These are phyloP conservation scores for Clostera curtula DNA, from an alignment of 2,888 invertebrate species.

Conservation along the genomic window DNA sequence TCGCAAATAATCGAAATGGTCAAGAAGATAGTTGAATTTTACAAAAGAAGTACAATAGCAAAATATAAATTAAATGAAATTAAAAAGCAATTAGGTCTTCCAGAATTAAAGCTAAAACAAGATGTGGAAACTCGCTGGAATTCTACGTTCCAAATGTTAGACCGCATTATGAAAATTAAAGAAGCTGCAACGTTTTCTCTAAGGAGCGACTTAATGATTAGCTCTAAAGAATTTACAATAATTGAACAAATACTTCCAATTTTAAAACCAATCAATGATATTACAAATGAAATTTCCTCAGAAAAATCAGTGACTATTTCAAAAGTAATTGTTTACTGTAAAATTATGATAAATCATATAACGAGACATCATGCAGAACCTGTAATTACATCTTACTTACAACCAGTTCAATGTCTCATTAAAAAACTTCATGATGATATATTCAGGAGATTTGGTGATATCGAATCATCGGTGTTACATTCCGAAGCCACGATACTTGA, in stretches of 20 bases:
- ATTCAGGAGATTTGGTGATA: conserved; percentile 6
- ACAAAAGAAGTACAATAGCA: conserved; percentile 13
- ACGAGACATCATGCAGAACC: conserved; percentile 5
- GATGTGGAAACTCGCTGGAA: conserved; percentile 8
- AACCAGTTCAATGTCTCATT: conserved; percentile 7
- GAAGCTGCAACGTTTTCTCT: conserved; percentile 7
- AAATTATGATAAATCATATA: conserved; percentile 7
- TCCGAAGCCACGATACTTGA: conserved; percentile 5
- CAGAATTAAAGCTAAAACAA: conserved; percentile 8
- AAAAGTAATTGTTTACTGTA: conserved; percentile 5
- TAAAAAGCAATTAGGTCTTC: conserved; percentile 7
- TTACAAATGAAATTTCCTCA: conserved; percentile 5
- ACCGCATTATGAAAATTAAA: conserved; percentile 6
- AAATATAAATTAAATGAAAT: conserved; percentile 7
- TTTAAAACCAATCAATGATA: conserved; percentile 6
- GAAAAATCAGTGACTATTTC: conserved; percentile 7
- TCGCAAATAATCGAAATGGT: conserved; percentile 7
- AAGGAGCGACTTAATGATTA: conserved; percentile 7
- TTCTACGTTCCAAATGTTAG: conserved; percentile 6
- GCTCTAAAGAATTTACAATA: conserved; percentile 6
- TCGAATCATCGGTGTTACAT: conserved; percentile 6
- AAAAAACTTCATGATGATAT: conserved; percentile 8
- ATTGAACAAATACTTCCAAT: conserved; percentile 8
- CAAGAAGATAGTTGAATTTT: conserved; percentile 15
- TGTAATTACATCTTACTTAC: conserved; percentile 6